These are phyloP conservation scores for Habrosyne pyritoides DNA, from an alignment of 2,888 invertebrate species.

Conservation along the genomic window DNA sequence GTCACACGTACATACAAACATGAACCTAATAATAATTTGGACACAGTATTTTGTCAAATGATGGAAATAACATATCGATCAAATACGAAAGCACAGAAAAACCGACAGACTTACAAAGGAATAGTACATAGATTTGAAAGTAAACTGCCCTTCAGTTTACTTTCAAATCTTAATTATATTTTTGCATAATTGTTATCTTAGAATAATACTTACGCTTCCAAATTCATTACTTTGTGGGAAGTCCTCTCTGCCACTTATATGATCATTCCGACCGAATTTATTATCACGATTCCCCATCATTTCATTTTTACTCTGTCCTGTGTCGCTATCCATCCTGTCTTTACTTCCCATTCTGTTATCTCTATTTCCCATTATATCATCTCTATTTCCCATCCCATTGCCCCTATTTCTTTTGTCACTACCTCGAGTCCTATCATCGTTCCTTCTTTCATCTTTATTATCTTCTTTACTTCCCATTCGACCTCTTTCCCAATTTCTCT, in stretches of 20 bases:
- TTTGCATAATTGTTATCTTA: not conserved
- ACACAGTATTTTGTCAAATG: not conserved
- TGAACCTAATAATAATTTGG: no score
- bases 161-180: no score
- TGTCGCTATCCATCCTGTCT: conserved; percentile 33
- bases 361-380: conserved; percentile 35
- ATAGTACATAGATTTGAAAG: no score
- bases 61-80: no score
- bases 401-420: conserved; percentile 23
- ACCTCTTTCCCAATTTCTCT: conserved; percentile 47
- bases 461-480: conserved; percentile 21
- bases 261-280: conserved; percentile 35
- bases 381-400: conserved; percentile 29
- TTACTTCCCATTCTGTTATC: conserved; percentile 36
- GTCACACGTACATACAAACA: no score
- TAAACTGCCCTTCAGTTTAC: no score
- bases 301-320: conserved; percentile 31
- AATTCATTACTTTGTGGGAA: conserved; percentile 54
- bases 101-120: no score
- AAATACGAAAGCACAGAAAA: no score
- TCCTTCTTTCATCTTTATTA: conserved; percentile 32
- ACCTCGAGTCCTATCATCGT: conserved; percentile 29
- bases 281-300: conserved; percentile 27
- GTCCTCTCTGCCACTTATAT: conserved; percentile 45
- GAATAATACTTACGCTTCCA: conserved; percentile 53